A percentile compares a stretch with the other conserved stretches of the same genome.
phyloP scores from a whole-genome alignment of 1,140 invertebrate species.

The Pseudomyrmex flavicornis region DNA sequence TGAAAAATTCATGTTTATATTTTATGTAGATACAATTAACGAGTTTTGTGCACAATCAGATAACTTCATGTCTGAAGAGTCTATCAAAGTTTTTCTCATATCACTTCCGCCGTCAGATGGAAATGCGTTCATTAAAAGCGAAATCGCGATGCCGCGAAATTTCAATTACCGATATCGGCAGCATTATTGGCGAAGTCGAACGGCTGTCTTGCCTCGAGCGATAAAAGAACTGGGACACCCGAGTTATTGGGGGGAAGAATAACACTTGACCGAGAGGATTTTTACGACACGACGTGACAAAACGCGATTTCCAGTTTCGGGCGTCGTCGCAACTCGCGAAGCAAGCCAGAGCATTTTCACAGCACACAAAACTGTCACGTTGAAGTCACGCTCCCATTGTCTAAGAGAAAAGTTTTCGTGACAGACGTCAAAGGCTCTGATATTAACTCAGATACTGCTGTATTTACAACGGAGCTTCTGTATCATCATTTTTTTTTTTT shows the following conservation, averaged over 20 bases:
- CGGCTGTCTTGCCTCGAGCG: conserved; percentile 26
- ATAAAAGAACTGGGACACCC: conserved; percentile 41
- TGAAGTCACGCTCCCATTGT: conserved; percentile 14
- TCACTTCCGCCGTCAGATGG: not conserved
- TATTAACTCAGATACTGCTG: conserved; percentile 6
- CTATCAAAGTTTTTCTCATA: not conserved
- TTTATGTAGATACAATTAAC: conserved; percentile 10
- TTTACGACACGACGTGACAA: not conserved
- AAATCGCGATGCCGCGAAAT: conserved; percentile 16
- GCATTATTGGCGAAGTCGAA: conserved; percentile 32
- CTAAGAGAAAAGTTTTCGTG: conserved; percentile 53
- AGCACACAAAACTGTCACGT: conserved; percentile 35
- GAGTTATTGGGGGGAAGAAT: conserved; percentile 35
- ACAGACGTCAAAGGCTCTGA: conserved; percentile 11
- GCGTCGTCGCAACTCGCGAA: not conserved
- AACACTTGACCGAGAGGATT: conserved; percentile 43
- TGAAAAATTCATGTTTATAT: not conserved
- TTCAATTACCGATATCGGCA: conserved; percentile 41
- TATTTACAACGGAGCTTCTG: conserved; percentile 23
- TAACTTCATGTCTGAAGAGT: not conserved
- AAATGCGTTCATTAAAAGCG: conserved; percentile 13
- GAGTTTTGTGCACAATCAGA: conserved; percentile 18
- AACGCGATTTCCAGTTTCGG: conserved; percentile 8
- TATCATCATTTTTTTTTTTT: conserved; percentile 17
- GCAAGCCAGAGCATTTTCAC: conserved; percentile 13